phyloP scores from a whole-genome alignment of 2,797 vertebrate genomes.

The Urocyon cinereoargenteus region DNA sequence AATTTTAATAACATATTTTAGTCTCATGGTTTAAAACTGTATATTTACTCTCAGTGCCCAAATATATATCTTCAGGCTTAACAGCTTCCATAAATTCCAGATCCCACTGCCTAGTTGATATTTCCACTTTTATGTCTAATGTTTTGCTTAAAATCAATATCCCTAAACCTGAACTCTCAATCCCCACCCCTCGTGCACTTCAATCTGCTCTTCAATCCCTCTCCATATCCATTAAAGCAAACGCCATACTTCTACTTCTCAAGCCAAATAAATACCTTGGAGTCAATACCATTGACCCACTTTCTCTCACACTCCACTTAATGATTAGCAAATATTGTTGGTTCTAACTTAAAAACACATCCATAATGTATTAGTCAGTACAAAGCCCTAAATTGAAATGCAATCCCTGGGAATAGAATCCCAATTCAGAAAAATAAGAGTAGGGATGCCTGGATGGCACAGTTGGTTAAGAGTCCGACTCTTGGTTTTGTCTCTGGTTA shows the following conservation, averaged over 20 bases:
- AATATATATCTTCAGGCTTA: not conserved
- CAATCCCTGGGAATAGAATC: not conserved
- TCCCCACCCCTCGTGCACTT: not conserved
- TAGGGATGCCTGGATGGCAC: not conserved
- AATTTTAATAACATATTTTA: no score
- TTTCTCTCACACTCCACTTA: not conserved
- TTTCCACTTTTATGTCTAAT: not conserved
- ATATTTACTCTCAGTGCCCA: not conserved
- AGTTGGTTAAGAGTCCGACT: not conserved
- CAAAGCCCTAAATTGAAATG: not conserved
- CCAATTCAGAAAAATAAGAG: not conserved
- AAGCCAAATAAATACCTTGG: not conserved
- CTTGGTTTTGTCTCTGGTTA: not conserved
- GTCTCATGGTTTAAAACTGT: not conserved
- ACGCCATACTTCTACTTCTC: not conserved
- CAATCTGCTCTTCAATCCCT: not conserved
- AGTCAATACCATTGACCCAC: not conserved
- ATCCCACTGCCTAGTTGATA: not conserved
- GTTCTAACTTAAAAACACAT: not conserved
- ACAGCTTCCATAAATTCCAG: not conserved
- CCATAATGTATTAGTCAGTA: not conserved
- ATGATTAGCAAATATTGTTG: conserved; percentile 3
- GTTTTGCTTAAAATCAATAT: not conserved
- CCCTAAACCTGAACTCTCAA: not conserved
- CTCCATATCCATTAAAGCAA: not conserved